Base-by-base conservation (phyloP, 2,113 vertebrate genomes). In the Triplophysa rosa region DNA sequence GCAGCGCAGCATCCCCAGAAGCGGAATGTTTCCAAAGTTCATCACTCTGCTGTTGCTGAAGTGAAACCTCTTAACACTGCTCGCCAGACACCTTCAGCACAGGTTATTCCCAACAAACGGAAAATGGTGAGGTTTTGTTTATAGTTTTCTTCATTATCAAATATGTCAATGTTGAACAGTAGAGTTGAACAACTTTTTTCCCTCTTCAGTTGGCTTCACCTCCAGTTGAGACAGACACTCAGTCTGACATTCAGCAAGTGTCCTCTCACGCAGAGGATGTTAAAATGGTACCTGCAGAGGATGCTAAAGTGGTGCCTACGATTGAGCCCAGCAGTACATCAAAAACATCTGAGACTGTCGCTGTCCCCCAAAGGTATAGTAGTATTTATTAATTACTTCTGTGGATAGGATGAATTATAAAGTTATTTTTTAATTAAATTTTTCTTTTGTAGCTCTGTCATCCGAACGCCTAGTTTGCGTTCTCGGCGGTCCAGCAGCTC, bases 11-110 rank as follows among this genome's bases (percentile, higher is more conserved):
- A 92, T 42, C 83, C 86, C 0, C 89, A 90, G 73, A 98, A 96
- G 79, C 90, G 93, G 7, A 97, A 92, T 77, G 88, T 87, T 0
- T 56, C 83, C 0, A 92, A 93, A 69, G 77, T 80, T 0, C 87
- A 83, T 21, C 87, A 90, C 1, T 94, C 95, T n/a, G 95, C 94
- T 0, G 87, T 97, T 17, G 95, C 94, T 3, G 95, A 95, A 1
- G 95, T 98, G 54, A 97, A 94, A 83, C 96, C 96, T 0, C 83
- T 97, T 13, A 94, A 87, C 76, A 70, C 89, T 40, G 1, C 85
- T 11, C 14, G 89, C n/a, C 73, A 37, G 5, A 16, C 42, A 54
- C 67, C 79, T 9, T 33, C 66, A 0, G 66, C 10, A 21, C 80
- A 75, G 66, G 80, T 88, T 23, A 64, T 59, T 1, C 12, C 23